Evolutionary conservation across 2,888 invertebrate species (phyloP).

Genomic region (Camptogramma bilineatum): DNA sequence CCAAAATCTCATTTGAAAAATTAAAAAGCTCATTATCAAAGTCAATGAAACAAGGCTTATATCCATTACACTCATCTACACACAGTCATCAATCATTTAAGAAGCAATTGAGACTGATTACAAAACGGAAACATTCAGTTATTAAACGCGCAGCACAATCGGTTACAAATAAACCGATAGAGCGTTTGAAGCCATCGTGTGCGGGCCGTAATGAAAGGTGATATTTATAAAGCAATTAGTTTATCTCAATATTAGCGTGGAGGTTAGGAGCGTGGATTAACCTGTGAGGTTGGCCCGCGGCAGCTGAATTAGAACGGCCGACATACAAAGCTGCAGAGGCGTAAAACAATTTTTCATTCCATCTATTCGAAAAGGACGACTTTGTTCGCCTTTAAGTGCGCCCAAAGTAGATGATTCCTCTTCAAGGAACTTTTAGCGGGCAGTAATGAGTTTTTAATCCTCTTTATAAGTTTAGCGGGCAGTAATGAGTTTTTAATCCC

Average conservation of each 20-base stretch:
- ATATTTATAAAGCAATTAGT: slow-evolving; percentile 74
- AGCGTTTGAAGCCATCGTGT: slow-evolving; percentile 46
- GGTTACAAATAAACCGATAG: slow-evolving; percentile 35
- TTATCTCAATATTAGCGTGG: slow-evolving; percentile 70
- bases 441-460: too few relatives aligned
- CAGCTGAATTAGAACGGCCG: slow-evolving; percentile 21
- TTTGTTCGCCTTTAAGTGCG: too few relatives aligned
- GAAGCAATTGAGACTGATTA: slow-evolving; percentile 44
- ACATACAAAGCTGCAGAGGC: not conserved
- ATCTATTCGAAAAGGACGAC: too few relatives aligned
- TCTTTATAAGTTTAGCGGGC: too few relatives aligned
- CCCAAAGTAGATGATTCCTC: too few relatives aligned
- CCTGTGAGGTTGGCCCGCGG: slow-evolving; percentile 49
- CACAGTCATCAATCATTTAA: slow-evolving; percentile 42
- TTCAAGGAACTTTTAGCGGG: too few relatives aligned
- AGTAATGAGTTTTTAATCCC: too few relatives aligned
- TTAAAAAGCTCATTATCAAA: not conserved
- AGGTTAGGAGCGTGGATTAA: slow-evolving; percentile 54
- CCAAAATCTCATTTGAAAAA: not conserved
- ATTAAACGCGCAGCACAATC: slow-evolving; percentile 43
- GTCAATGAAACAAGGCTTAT: not conserved
- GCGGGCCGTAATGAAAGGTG: slow-evolving; percentile 65
- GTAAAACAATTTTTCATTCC: too few relatives aligned
- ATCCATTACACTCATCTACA: slow-evolving; percentile 3
- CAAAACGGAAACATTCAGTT: slow-evolving; percentile 43